These are phyloP conservation scores for Acanthiza pusilla DNA, from an alignment of 2,797 vertebrate genomes.

Conservation along the genomic window DNA sequence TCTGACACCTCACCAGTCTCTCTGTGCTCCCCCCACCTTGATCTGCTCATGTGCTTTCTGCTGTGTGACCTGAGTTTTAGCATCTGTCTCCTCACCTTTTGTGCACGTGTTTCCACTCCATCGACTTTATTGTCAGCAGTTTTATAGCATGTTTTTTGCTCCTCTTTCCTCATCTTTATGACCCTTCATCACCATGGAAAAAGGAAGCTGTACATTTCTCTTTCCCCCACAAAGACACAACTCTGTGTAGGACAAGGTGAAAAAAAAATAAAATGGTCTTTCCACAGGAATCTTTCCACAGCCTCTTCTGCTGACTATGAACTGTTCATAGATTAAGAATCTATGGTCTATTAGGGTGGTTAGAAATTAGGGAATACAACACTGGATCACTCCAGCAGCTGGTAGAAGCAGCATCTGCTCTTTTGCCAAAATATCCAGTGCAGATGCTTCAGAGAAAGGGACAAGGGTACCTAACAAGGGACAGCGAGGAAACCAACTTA, in stretches of 20 bases:
- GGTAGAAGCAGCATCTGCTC: not conserved
- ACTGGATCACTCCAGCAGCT: not conserved
- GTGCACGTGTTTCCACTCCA: not conserved
- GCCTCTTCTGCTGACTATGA: not conserved
- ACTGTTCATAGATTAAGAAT: not conserved
- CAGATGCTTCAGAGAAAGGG: not conserved
- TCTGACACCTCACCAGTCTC: not conserved
- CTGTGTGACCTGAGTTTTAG: not conserved
- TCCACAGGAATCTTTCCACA: not conserved
- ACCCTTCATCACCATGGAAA: not conserved
- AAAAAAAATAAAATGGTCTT: not conserved
- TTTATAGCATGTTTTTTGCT: not conserved
- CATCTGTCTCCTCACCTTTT: not conserved
- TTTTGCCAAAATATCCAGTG: not conserved
- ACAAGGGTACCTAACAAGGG: not conserved
- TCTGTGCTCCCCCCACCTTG: not conserved
- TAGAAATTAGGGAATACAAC: not conserved
- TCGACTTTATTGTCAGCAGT: not conserved
- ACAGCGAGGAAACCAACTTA: not conserved
- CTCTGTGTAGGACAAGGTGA: not conserved
- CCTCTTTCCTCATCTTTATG: conserved; percentile 1
- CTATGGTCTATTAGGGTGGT: not conserved
- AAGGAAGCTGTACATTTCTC: not conserved
- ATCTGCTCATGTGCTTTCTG: not conserved
- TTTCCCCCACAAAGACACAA: not conserved